A percentile compares a stretch with the other conserved stretches of the same genome.
phyloP scores from a whole-genome alignment of 2,888 invertebrate genomes.

The Cataglyphis cursor region DNA sequence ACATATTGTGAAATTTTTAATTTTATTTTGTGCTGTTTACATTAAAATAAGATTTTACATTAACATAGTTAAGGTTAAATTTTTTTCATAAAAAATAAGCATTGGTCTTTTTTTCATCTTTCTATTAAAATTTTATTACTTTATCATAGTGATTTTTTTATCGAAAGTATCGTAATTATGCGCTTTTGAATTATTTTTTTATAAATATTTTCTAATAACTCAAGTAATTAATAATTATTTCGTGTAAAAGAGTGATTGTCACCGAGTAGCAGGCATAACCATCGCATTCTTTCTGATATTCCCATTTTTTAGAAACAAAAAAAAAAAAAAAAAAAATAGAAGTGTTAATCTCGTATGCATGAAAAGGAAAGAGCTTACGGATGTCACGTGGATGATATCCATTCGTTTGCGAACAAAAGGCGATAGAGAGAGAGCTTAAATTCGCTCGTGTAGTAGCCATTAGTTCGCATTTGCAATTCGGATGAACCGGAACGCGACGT shows the following conservation, averaged over 20 bases:
- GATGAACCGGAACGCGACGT: constrained; percentile 53
- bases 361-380: not conserved
- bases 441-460: constrained; percentile 64
- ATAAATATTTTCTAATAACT: not conserved
- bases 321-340: not conserved
- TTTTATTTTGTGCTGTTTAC: not conserved
- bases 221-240: not conserved
- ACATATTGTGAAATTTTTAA: not conserved
- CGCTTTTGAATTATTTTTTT: not conserved
- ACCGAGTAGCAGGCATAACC: not conserved
- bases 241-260: not conserved
- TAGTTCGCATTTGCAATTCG: constrained; percentile 73
- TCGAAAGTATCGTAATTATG: not conserved
- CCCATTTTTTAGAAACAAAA: not conserved
- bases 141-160: not conserved
- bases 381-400: not conserved
- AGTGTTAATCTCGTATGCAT: not conserved
- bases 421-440: constrained; percentile 49
- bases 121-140: not conserved
- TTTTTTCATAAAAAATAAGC: not conserved
- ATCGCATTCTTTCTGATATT: not conserved
- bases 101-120: not conserved
- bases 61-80: not conserved
- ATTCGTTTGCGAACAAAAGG: constrained; percentile 16
- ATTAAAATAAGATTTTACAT: not conserved